These are phyloP conservation scores for Cephus sareptanus DNA, from an alignment of 2,888 invertebrate genomes.

Conservation along the genomic window DNA sequence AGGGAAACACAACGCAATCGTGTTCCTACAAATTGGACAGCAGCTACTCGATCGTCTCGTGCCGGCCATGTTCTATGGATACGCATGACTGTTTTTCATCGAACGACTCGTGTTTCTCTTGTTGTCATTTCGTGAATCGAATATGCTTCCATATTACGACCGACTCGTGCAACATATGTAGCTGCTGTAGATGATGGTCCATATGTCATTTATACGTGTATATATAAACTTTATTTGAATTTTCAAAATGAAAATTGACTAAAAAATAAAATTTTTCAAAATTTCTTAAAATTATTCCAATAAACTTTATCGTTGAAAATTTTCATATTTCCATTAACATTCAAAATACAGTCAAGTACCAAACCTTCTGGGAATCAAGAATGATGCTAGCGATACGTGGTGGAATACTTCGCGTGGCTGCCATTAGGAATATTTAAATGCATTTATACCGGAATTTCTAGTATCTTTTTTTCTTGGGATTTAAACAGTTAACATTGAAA, in stretches of 20 bases:
- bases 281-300: background rate
- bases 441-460: constrained; percentile 20
- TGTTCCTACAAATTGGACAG: constrained; percentile 3
- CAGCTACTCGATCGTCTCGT: background rate
- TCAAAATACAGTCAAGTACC: background rate
- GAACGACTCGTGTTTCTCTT: background rate
- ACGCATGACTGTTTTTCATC: background rate
- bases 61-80: background rate
- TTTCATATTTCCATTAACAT: constrained; percentile 44
- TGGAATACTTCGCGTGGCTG: constrained; percentile 43
- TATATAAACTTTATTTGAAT: background rate
- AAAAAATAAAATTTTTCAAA: background rate
- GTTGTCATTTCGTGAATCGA: background rate
- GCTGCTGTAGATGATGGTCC: background rate
- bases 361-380: constrained; percentile 51
- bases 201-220: background rate
- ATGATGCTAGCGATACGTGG: constrained; percentile 40
- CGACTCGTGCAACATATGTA: background rate
- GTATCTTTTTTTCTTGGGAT: background rate
- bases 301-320: constrained; percentile 15
- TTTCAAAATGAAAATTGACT: background rate
- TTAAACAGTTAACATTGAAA: background rate
- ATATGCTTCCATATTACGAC: background rate
- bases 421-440: constrained; percentile 45
- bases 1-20: background rate